These are phyloP conservation scores for Xerus inauris DNA, from an alignment of 2,113 vertebrate genomes.

Conservation along the genomic window DNA sequence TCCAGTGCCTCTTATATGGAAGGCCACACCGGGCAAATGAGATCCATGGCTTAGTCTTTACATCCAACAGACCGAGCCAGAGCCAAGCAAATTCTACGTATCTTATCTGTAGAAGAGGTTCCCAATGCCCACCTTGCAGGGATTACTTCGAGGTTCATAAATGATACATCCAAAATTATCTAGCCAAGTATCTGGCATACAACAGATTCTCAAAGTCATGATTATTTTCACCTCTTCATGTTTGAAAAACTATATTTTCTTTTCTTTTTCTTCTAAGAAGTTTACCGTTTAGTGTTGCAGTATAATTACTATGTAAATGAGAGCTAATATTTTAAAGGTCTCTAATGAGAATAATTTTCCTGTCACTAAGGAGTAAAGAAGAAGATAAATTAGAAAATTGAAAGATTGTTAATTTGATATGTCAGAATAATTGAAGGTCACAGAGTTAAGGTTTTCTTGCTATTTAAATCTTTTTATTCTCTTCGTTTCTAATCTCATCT, in stretches of 20 bases:
- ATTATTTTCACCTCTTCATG: background rate
- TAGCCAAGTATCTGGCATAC: background rate
- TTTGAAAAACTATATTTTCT: background rate
- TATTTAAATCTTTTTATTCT: background rate
- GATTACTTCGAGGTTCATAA: background rate
- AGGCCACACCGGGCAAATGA: background rate
- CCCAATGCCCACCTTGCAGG: background rate
- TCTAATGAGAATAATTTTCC: background rate
- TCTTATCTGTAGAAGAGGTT: background rate
- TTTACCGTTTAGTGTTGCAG: background rate
- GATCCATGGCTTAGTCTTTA: no score
- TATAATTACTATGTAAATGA: background rate
- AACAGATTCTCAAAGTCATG: background rate
- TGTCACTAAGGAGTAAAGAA: background rate
- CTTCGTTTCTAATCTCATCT: slow-evolving; percentile 29
- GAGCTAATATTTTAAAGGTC: background rate
- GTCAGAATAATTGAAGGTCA: background rate
- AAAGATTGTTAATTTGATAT: background rate
- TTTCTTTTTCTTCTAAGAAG: background rate
- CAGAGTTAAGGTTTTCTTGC: background rate
- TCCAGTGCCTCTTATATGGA: background rate
- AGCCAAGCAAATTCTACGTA: background rate
- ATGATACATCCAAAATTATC: background rate
- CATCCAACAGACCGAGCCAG: no score
- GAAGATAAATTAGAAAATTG: background rate